These are phyloP conservation scores for Corythucha ciliata DNA, from an alignment of 2,888 invertebrate species.

Conservation along the genomic window DNA sequence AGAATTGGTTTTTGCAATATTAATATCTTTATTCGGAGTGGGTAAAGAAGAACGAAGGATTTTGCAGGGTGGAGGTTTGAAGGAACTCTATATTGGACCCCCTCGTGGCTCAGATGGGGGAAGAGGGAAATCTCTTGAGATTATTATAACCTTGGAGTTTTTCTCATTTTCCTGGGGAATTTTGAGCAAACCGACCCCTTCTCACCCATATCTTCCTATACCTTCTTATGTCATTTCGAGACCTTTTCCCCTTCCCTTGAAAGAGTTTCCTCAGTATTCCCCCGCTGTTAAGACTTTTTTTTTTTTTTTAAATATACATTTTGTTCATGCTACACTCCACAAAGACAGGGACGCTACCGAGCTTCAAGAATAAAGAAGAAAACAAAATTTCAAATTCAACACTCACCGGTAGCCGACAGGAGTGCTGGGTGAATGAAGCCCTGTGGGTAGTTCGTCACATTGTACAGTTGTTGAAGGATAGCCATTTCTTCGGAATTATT, in stretches of 20 bases:
- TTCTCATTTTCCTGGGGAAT: too few species aligned
- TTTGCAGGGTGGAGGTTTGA: not conserved
- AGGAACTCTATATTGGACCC: not conserved
- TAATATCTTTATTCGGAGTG: slow-evolving; percentile 24
- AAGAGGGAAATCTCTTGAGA: too few species aligned
- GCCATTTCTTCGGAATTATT: slow-evolving; percentile 45
- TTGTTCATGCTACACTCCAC: too few species aligned
- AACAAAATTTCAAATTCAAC: not conserved
- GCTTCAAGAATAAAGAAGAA: not conserved
- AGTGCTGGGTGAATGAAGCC: slow-evolving; percentile 52
- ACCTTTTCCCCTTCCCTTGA: too few species aligned
- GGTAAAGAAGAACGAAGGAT: not conserved
- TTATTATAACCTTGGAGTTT: too few species aligned
- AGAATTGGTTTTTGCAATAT: slow-evolving; percentile 25
- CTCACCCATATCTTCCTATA: too few species aligned
- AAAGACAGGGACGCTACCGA: too few species aligned
- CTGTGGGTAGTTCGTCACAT: slow-evolving; percentile 43
- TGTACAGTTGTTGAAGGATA: slow-evolving; percentile 50
- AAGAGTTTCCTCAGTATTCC: too few species aligned
- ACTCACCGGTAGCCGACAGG: slow-evolving; percentile 49
- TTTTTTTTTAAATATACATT: too few species aligned
- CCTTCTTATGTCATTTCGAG: too few species aligned
- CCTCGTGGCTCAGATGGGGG: not conserved
- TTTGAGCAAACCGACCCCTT: too few species aligned
- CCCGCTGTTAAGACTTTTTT: too few species aligned